phyloP scores from a whole-genome alignment of 1,140 invertebrate species.

The Pygmarrhopalites habei region DNA sequence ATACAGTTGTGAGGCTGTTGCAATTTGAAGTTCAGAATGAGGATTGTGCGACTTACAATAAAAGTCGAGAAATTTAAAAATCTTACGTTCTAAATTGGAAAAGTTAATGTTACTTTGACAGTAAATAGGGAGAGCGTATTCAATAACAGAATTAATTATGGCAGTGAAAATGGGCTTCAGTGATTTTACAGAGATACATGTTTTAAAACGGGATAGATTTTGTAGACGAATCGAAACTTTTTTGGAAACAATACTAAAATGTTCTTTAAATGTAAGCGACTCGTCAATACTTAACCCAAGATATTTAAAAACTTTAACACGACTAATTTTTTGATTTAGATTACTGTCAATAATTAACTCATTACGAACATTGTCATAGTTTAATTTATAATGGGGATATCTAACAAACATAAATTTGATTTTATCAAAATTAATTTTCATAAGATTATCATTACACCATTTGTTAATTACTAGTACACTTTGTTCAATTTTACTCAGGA shows the following conservation, averaged over 20 bases:
- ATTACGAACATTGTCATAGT: not conserved
- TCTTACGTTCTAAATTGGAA: too few relatives aligned
- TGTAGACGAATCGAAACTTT: not conserved
- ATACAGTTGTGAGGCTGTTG: too few relatives aligned
- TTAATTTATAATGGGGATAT: not conserved
- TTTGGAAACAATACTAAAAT: not conserved
- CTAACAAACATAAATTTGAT: not conserved
- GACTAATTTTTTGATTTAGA: not conserved
- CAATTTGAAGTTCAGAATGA: too few relatives aligned
- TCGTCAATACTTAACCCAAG: not conserved
- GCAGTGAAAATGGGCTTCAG: not conserved
- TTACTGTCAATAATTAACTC: not conserved
- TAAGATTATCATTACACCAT: not conserved
- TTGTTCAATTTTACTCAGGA: too few relatives aligned
- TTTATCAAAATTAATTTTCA: not conserved
- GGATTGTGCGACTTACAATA: too few relatives aligned
- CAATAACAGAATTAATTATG: not conserved
- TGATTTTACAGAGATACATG: not conserved
- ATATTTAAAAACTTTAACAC: slow-evolving; percentile 1
- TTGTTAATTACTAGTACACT: not conserved
- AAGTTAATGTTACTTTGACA: not conserved
- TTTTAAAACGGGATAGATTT: not conserved
- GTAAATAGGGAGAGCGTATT: not conserved
- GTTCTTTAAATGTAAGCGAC: not conserved
- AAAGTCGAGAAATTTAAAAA: too few relatives aligned